A percentile compares a stretch with the other conserved stretches of the same genome.
Evolutionary conservation across 92 coral and sea anemone species (phyloP).

Genomic region (Epizoanthus rinbou): DNA sequence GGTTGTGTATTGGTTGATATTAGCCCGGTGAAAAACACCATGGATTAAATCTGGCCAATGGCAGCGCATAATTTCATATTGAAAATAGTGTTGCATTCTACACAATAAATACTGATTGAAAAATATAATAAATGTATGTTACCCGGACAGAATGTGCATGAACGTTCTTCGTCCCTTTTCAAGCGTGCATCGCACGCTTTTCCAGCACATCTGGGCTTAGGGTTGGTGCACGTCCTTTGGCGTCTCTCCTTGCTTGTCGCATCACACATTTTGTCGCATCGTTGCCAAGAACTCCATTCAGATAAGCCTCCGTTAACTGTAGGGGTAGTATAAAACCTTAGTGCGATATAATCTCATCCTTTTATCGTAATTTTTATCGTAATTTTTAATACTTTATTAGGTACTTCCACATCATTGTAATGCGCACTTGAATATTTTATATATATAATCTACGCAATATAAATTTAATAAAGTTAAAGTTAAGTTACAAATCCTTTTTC

Average conservation of each 20-base stretch:
- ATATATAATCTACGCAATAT: too few relatives aligned
- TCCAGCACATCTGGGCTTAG: slow-evolving; percentile 76
- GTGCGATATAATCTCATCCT: not conserved
- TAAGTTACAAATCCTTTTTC: too few relatives aligned
- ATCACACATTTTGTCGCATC: slow-evolving; percentile 68
- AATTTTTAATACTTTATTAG: too few relatives aligned
- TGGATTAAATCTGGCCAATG: too few relatives aligned
- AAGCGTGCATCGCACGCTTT: slow-evolving; percentile 44
- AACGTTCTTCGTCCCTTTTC: slow-evolving; percentile 48
- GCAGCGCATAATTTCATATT: too few relatives aligned
- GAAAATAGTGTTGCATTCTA: too few relatives aligned
- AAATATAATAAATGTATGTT: not conserved
- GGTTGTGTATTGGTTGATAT: too few relatives aligned
- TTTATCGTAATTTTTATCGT: too few relatives aligned
- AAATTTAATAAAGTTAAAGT: too few relatives aligned
- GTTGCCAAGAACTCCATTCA: slow-evolving; percentile 69
- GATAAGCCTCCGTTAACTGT: slow-evolving; percentile 68
- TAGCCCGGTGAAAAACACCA: too few relatives aligned
- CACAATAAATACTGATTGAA: too few relatives aligned
- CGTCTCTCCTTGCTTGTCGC: slow-evolving; percentile 49
- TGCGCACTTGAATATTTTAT: not conserved
- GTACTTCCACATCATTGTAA: too few relatives aligned
- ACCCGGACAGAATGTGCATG: slow-evolving; percentile 71
- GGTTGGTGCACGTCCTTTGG: slow-evolving; percentile 61
- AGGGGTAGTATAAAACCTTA: not conserved